Base-by-base conservation (phyloP, 2,888 invertebrate genomes). In the Drosophila nigricruria region DNA sequence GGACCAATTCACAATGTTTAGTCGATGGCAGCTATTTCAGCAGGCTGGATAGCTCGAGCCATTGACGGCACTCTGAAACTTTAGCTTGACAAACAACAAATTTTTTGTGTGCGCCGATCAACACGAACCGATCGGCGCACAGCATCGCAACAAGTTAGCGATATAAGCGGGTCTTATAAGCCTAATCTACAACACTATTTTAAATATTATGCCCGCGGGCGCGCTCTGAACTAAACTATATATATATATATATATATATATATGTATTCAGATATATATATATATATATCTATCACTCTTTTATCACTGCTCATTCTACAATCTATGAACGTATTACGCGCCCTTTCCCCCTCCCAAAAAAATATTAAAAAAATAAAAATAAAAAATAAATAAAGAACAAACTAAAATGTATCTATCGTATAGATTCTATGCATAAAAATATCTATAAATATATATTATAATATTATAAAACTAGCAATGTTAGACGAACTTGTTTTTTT, bases 91-190 rank as follows among this genome's bases (percentile, higher is more conserved):
- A 69, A 63, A 71, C 63, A 70, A 54, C 20, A 63, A 77, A 42
- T 62, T 27, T 27, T 43, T 58, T 23, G 18, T 70, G 79, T 82
- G 80, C 76, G 67, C 23, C 45, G 49, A 53, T 50, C 42, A 32
- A 57, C 32, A 14, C 42, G 52, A 70, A 47, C 50, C 49, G 56
- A 60, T 50, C 43, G 27, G 40, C 57, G 86, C 61, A 73, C 72
- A 73, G 70, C 64, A 72, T 72, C 70, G 76, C 73, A 84, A 69
- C 81, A 88, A 89, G 80, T 88, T 89, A 90, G 90, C 91, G 88
- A 87, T 89, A 91, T 92, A 92, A 92, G 92, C 92, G 90, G 92
- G 92, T 91, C 92, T 92, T 92, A 92, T 92, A 91, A 87, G 89
- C 85, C 86, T 90, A 84, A 81, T 70, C 77, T 78, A 78, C 34